These are phyloP conservation scores for Nycticebus coucang DNA, from an alignment of 2,113 vertebrate genomes.

Conservation along the genomic window DNA sequence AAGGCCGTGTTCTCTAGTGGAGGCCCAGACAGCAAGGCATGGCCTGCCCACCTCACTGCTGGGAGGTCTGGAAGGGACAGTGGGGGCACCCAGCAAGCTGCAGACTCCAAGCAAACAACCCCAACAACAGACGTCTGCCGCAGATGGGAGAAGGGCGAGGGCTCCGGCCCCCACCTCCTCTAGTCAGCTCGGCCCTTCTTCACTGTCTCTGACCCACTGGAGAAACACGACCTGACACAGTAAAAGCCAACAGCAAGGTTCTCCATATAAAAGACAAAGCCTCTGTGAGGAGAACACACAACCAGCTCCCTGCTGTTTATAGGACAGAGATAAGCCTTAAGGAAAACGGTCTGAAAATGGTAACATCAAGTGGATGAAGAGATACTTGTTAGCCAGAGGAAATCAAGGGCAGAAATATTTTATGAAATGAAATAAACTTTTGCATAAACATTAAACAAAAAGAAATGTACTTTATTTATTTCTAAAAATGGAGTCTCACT, in stretches of 20 bases:
- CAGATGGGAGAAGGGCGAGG: not conserved
- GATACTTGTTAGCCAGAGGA: not conserved
- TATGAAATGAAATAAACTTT: not conserved
- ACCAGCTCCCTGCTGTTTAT: not conserved
- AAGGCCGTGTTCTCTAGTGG: rapidly evolving
- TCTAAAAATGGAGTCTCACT: too few species aligned
- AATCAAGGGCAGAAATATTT: not conserved
- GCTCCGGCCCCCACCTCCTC: not conserved
- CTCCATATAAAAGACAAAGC: not conserved
- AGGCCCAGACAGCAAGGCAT: too few species aligned
- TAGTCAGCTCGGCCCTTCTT: not conserved
- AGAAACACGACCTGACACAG: not conserved
- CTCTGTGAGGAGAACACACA: too few species aligned
- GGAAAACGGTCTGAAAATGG: not conserved
- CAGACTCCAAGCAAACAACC: not conserved
- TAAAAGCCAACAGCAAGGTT: rapidly evolving
- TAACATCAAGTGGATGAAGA: not conserved
- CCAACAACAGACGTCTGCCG: not conserved
- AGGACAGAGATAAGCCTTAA: rapidly evolving
- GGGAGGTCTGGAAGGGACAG: too few species aligned
- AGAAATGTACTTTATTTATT: not conserved
- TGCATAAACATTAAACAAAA: not conserved
- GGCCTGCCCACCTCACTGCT: too few species aligned
- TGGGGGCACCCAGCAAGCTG: not conserved
- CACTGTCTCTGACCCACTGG: rapidly evolving